A percentile compares a stretch with the other conserved stretches of the same genome.
Conservation (phyloP, 92 coral and sea anemone species). For the Porites cylindrica region DNA sequence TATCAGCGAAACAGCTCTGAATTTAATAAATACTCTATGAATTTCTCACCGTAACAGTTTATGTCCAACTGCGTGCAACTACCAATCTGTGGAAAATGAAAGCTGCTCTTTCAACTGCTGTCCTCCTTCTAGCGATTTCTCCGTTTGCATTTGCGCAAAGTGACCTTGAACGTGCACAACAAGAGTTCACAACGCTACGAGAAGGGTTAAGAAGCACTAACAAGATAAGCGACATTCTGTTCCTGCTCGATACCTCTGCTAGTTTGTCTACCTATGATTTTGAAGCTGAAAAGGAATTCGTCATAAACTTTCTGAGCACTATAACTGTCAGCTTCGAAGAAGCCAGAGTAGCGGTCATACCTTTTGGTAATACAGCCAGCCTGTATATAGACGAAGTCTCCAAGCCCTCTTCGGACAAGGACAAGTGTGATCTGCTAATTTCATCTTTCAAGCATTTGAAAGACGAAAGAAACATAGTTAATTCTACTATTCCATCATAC, state of each 20-base stretch:
- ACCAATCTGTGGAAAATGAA: background rate
- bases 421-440: slow-evolving; percentile 81
- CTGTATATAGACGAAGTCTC: slow-evolving; percentile 71
- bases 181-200: slow-evolving; percentile 49
- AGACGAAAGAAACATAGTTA: too few species aligned
- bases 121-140: background rate
- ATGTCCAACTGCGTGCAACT: background rate
- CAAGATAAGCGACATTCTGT: slow-evolving; percentile 70
- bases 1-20: too few species aligned
- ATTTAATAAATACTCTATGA: too few species aligned
- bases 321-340: slow-evolving; percentile 73
- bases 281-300: slow-evolving; percentile 63
- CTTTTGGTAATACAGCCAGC: slow-evolving; percentile 55
- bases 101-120: background rate
- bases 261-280: slow-evolving; percentile 27
- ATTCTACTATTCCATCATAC: too few species aligned
- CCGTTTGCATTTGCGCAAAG: background rate
- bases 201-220: slow-evolving; percentile 20
- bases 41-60: too few species aligned
- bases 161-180: slow-evolving; percentile 42
- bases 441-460: too few species aligned
- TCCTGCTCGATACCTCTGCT: slow-evolving; percentile 82
- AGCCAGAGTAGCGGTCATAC: slow-evolving; percentile 82
- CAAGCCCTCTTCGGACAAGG: slow-evolving; percentile 25
- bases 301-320: slow-evolving; percentile 68